Evolutionary conservation across 2,113 vertebrate genomes (phyloP).

Genomic region (Heterochromis multidens): DNA sequence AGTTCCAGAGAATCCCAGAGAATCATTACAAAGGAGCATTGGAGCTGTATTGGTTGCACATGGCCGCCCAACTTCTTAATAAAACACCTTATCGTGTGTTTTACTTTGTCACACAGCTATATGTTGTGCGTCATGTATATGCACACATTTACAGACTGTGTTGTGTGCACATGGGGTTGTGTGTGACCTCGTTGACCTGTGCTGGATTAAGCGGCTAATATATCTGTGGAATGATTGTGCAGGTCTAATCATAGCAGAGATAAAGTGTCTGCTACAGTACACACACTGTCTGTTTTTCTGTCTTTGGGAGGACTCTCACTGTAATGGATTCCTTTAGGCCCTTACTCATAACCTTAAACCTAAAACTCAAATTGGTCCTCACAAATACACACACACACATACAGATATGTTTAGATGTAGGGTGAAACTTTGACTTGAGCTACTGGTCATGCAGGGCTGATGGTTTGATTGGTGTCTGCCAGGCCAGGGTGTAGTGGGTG

Average conservation of each 20-base stretch:
- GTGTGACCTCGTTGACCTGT: slow-evolving; percentile 24
- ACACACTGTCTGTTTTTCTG: background rate
- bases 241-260: slow-evolving; percentile 41
- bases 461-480: slow-evolving; percentile 31
- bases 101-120: background rate
- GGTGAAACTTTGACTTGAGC: background rate
- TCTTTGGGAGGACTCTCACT: background rate
- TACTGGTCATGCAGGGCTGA: background rate
- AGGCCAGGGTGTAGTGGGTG: background rate
- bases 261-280: slow-evolving; percentile 16
- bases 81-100: background rate
- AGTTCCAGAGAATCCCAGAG: background rate
- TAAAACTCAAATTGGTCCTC: background rate
- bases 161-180: background rate
- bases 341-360: no score
- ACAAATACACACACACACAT: background rate
- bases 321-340: background rate
- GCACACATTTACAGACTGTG: background rate
- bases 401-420: background rate
- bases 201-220: slow-evolving; percentile 31
- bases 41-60: background rate
- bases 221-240: slow-evolving; percentile 31
- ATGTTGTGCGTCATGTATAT: background rate
- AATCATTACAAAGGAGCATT: background rate
- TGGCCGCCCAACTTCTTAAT: background rate